Evolutionary conservation across 2,888 invertebrate species (phyloP).

Genomic region (Parnassius mnemosyne): DNA sequence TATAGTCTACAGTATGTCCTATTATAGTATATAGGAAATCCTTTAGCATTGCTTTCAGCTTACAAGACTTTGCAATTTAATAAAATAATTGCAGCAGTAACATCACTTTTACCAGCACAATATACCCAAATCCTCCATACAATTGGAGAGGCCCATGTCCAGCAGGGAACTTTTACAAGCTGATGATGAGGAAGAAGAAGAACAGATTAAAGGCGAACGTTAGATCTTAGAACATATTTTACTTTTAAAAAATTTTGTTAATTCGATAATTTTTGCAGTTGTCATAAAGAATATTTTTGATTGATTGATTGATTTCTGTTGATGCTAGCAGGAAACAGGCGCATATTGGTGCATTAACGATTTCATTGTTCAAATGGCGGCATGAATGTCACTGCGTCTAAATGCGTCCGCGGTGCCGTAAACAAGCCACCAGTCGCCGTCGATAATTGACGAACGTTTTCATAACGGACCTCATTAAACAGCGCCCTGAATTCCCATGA

Average conservation of each 20-base stretch:
- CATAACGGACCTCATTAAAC: conserved; percentile 74
- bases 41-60: too few species aligned
- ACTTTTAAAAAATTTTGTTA: background rate
- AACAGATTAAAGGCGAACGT: too few species aligned
- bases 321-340: conserved; percentile 33
- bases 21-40: too few species aligned
- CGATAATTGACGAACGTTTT: conserved; percentile 79
- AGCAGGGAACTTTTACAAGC: too few species aligned
- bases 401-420: conserved; percentile 74
- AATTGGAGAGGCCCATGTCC: too few species aligned
- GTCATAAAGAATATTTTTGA: background rate
- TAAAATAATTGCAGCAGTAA: too few species aligned
- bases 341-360: conserved; percentile 38
- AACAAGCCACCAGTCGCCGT: conserved; percentile 66
- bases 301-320: background rate
- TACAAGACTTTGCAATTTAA: too few species aligned
- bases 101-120: too few species aligned
- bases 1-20: too few species aligned
- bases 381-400: conserved; percentile 69
- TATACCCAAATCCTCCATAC: too few species aligned
- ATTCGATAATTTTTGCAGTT: background rate
- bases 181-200: too few species aligned
- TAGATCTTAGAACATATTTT: too few species aligned
- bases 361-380: conserved; percentile 48
- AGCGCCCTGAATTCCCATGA: conserved; percentile 70